Evolutionary conservation across 2,888 invertebrate genomes (phyloP).

Genomic region (Oeneis ivallda): DNA sequence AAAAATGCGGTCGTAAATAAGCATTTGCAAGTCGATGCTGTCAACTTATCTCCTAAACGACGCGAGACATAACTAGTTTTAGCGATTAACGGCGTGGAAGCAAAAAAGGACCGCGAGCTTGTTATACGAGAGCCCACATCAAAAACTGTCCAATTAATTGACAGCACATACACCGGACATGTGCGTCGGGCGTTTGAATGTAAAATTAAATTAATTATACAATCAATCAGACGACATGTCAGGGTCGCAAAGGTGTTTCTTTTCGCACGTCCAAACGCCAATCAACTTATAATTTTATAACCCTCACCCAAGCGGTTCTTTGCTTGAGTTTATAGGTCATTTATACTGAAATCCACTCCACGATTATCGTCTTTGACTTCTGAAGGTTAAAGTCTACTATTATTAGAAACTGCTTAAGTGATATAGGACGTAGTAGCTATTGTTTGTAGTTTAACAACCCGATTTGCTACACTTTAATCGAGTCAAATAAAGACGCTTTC

Average conservation of each 20-base stretch:
- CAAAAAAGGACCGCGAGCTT: constrained; percentile 45
- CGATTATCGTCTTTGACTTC: constrained; percentile 48
- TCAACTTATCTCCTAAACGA: constrained; percentile 59
- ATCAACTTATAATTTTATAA: constrained; percentile 73
- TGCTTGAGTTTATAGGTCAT: constrained; percentile 43
- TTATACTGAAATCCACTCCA: constrained; percentile 7
- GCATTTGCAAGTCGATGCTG: constrained; percentile 60
- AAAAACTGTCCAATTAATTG: constrained; percentile 76
- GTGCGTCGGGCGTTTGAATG: constrained; percentile 67
- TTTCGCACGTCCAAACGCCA: constrained; percentile 77
- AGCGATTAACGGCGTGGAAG: constrained; percentile 55
- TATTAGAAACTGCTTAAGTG: not conserved
- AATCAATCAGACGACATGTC: constrained; percentile 77
- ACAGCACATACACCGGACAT: constrained; percentile 70
- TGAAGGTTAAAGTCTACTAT: constrained; percentile 44
- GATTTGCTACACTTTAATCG: constrained; percentile 76
- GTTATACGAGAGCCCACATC: constrained; percentile 65
- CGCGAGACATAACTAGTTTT: constrained; percentile 57
- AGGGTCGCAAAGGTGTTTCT: constrained; percentile 75
- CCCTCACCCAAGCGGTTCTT: constrained; percentile 61
- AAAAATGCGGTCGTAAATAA: constrained; percentile 47
- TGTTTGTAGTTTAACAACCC: constrained; percentile 65
- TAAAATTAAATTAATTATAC: constrained; percentile 79
- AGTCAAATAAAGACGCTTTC: constrained; percentile 63
- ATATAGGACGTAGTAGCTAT: constrained; percentile 32